Base-by-base conservation (phyloP, 2,888 invertebrate species). In the Copidosoma aretas region DNA sequence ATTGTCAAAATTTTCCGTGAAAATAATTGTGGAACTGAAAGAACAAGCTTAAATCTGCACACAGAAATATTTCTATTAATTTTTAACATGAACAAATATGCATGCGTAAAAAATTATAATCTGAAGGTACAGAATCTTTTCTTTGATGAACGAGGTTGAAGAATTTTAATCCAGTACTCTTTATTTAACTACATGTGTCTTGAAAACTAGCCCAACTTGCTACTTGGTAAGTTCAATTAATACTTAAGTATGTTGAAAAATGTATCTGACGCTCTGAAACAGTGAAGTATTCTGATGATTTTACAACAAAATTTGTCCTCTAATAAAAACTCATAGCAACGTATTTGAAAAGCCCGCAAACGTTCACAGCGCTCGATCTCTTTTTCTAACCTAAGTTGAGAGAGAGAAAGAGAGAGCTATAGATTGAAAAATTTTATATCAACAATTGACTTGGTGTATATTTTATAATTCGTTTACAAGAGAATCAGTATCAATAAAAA, bases 1-100 rank as follows among this genome's bases (percentile, higher is more conserved):
- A 72, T 81, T 90, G 66, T 89, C 89, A 0, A 83, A 86, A 75
- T 89, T 90, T 81, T 81, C 84, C 64, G 87, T 85, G 68, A 84
- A 83, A 73, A 84, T 84, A 69, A 84, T 88, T 60, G 84, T 86
- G 77, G 86, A 69, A 71, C 77, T 14, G 82, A 84, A 51, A 68
- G 82, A 24, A 58, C 76, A 52, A 72, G 74, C 17, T 62, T 84
- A 19, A 73, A 78, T 60, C 70, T 72, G 21, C 81, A 84, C 65
- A 77, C 78, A 60, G 67, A 76, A 67, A 74, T 77, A 72, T 80
- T 5, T 32, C 32, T 32, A 32, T 3, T 32, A 5, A 8, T 32
- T 32, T 5, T 32, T 5, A 32, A 32, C 8, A 32, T 32, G 8
- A 32, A 32, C 3, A 32, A 8, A 8, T 32, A 8, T 32, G 32